Evolutionary conservation across 2,113 vertebrate genomes (phyloP).

Genomic region (Paralichthys olivaceus): DNA sequence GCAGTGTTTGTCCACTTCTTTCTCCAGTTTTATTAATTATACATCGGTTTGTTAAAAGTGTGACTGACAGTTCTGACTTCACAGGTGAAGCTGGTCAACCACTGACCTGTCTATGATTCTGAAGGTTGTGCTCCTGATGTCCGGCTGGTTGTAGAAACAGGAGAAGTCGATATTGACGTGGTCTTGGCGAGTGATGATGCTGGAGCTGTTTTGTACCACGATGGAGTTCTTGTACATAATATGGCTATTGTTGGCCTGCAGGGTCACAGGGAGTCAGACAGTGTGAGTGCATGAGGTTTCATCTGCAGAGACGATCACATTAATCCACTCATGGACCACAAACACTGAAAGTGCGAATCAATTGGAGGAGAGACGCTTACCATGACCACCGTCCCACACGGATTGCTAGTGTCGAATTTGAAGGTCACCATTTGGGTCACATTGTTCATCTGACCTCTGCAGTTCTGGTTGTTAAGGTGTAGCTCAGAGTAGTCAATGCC

Average conservation of each 20-base stretch:
- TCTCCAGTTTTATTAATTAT: too few relatives aligned
- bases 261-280: neutral
- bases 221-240: constrained; percentile 32
- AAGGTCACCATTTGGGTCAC: constrained; percentile 44
- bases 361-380: constrained; percentile 17
- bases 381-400: constrained; percentile 28
- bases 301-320: too few relatives aligned
- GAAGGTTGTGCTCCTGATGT: neutral
- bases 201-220: neutral
- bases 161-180: constrained; percentile 38
- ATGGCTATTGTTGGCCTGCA: constrained; percentile 29
- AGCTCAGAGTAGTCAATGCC: constrained; percentile 11
- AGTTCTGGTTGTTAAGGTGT: constrained; percentile 32
- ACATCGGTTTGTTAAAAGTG: too few relatives aligned
- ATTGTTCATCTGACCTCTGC: constrained; percentile 21
- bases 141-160: constrained; percentile 23
- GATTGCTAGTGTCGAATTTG: constrained; percentile 19
- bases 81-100: too few relatives aligned
- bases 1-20: too few relatives aligned
- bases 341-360: too few relatives aligned
- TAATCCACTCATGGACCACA: too few relatives aligned
- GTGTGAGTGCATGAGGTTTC: too few relatives aligned
- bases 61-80: too few relatives aligned
- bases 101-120: constrained; percentile 41
- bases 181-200: constrained; percentile 10